Evolutionary conservation across 2,113 vertebrate species (phyloP), one percentile per base, ranked within the genome.

Genomic region (Pipra filicauda): DNA sequence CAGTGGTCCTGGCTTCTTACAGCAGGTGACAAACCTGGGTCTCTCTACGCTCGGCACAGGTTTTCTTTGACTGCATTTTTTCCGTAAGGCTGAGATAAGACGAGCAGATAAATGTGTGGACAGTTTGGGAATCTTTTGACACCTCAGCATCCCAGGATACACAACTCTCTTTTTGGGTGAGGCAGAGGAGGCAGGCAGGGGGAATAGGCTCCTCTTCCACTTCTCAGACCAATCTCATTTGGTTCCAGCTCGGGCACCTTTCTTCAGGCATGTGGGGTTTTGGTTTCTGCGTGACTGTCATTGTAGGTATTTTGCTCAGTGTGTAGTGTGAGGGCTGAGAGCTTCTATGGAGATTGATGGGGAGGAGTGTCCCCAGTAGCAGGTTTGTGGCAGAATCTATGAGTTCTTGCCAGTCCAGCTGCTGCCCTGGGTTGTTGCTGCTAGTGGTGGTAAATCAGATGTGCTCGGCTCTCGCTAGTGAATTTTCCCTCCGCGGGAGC

Each of bases 11-110:
- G 69, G 91, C 95, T 96, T 82, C 91, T 96, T 96, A 62, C 49
- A 88, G 94, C 96, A 96, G 96, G 96, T 97, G 95, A 96, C 87
- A 93, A 91, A 95, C 95, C 77, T 95, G 70, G 33, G 31, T 90
- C 13, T 91, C 57, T 67, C 55, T 52, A 3, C 0, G 2, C 55
- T 92, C 58, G 5, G 84, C 61, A 41, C 85, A 71, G 82, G 71
- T 93, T 96, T 75, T 64, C 49, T 82, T 93, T 80, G 75, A 14
- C 76, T 89, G 59, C 9, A 6, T 64, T 87, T 28, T 80, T 94
- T 79, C 71, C 6, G 0, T 79, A 43, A 91, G 58, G 82, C 67
- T 59, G 87, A 71, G 76, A 78, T 74, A 83, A 89, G 51, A 92
- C 64, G 51, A 76, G 43, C 86, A 78, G 71, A 69, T 75, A 85